Evolutionary conservation across 2,113 vertebrate genomes (phyloP), one percentile per base, ranked within the genome.

Genomic region (Cryptoleucopteryx plumbea): DNA sequence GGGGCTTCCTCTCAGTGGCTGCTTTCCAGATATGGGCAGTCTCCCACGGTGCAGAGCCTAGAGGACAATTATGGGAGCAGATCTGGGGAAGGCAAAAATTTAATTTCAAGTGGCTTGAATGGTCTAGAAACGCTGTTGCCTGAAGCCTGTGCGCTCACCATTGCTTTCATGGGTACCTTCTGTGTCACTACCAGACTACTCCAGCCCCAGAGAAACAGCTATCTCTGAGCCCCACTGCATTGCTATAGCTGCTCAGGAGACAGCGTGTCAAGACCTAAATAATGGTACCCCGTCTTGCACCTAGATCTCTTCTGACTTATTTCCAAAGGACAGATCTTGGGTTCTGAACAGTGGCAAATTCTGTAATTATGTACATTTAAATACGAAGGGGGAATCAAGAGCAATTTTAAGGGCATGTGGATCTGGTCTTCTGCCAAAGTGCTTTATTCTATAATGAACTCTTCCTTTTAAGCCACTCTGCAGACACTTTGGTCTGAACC

Each of bases 401-500:
- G 63, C 52, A 94, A 91, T 88, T 93, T 94, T 93, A 97, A 97
- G 84, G 84, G 38, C 66, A 52, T 50, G 66, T 75, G 84, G 95
- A 96, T 73, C 85, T 91, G 82, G 20, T 70, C 84, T 90, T 90
- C 63, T 97, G 90, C 91, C 48, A 65, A 94, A 92, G 61, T 86
- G 89, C 61, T 91, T 92, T 96, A 97, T 96, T 97, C 86, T 61
- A 20, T 88, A 84, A 85, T 85, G 87, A 95, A 96, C 96, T 96
- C 62, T 67, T 89, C 88, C 83, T 95, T 94, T 97, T 93, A 96
- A 97, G 95, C 83, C 89, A 94, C 83, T 97, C 88, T 97, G 86
- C 94, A 98, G 91, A 93, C 87, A 95, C 75, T 96, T 97, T 97
- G 96, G 95, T 96, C 82, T 96, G 87, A 84, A 79, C 94, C 96